Base-by-base conservation (phyloP, 2,888 invertebrate species). In the Pelosia muscerda region DNA sequence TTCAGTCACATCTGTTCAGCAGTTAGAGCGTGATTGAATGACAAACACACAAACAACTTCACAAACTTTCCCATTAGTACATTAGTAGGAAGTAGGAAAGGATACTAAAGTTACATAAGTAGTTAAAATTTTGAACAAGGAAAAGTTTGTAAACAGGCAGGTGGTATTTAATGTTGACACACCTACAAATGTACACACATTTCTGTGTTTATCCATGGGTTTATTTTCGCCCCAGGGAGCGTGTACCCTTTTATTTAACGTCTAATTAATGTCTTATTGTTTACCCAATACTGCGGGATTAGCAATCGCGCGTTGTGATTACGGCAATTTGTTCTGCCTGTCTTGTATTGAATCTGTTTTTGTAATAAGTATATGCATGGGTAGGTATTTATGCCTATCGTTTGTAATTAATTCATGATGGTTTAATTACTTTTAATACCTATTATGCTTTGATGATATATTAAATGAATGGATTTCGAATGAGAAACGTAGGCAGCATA, bases 261-360 rank as follows among this genome's bases (percentile, higher is more conserved):
- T 66, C 38, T 62, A 69, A 69, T 69, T 57, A 63, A 69, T 63
- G 63, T 66, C 55, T 69, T 62, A 58, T 65, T 54, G 54, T 59
- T 57, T 59, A 59, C 42, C 54, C 59, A 69, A 63, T 63, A 61
- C 69, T n/a, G 19, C 13, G 38, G 65, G 63, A 66, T 69, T 58
- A 65, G 59, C 31, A 63, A 65, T 59, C 58, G 31, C 31, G 66
- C 53, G 63, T 11, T 58, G 66, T 66, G 66, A 66, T 69, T 63
- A 66, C 66, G 38, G 53, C 31, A 63, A 69, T 66, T 66, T 55
- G 58, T 66, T 58, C 8, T 28, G n/a, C 54, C 65, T 65, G 63
- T 69, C 28, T 28, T 57, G 15, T 28, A 69, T 62, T 65, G 38
- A 55, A 15, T 26, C 31, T 62, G 22, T 54, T 28, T 31, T 23